Evolutionary conservation across 1,140 invertebrate species (phyloP), one percentile per base, ranked within the genome.

Genomic region (Lordiphosa stackelbergi): DNA sequence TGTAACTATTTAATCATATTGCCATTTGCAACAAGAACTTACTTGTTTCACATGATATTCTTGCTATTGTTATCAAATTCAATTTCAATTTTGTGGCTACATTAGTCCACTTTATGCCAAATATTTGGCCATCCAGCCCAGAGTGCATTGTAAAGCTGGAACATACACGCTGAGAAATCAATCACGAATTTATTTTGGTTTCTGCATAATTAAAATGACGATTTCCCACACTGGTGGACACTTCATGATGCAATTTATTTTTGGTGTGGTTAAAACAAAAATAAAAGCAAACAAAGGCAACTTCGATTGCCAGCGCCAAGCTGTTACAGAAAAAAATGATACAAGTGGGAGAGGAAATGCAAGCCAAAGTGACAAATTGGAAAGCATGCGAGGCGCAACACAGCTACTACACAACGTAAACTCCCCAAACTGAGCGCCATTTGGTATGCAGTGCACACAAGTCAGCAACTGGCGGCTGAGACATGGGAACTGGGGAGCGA

Each of bases 281-380:
- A 61, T 59, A 24, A 37, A 52, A 35, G 46, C 28, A 51, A 57
- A 61, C 41, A 57, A 37, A 47, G 35, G 43, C 10, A 61, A 61
- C 68, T 64, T 48, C 47, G 61, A 78, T 72, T 68, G 68, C 42
- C 57, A 56, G 41, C 73, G 54, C 53, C 58, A 66, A 57, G 65
- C 58, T 79, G 69, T 73, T 69, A 61, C 58, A 75, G 62, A 69
- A 69, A 51, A 69, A 66, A 59, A 60, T 12, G 34, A 35, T 59
- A 37, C 42, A 48, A 53, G 37, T 34, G 47, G 54, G 55, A 68
- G 57, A 69, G 51, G 40, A 48, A 53, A 57, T 38, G 66, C 48
- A 37, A 51, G 51, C 40, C 59, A 71, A 55, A 68, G 55, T 81
- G 75, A 79, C 77, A 79, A 79, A 79, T 79, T 81, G 77, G 59